phyloP scores from a whole-genome alignment of 1,140 invertebrate genomes.

The Bemisia tabaci region DNA sequence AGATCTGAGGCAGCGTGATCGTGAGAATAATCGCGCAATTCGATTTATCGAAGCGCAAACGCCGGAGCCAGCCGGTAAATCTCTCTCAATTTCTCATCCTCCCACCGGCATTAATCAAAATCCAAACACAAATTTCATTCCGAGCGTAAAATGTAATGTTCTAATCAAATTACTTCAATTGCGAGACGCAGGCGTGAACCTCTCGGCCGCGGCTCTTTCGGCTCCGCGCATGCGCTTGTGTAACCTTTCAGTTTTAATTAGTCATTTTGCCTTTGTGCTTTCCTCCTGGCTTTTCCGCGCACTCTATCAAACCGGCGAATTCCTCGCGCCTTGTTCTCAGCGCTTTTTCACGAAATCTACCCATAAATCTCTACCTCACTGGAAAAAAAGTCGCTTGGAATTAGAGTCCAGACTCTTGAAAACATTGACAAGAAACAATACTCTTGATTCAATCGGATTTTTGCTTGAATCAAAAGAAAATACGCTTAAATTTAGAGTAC shows the following conservation, averaged over 20 bases:
- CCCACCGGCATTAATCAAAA: background rate
- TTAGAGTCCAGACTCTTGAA: too few species aligned
- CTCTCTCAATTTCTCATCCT: background rate
- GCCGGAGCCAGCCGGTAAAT: background rate
- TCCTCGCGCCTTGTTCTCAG: too few species aligned
- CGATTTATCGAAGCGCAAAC: background rate
- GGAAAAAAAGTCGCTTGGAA: too few species aligned
- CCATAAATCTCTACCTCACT: too few species aligned
- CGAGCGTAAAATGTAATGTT: background rate
- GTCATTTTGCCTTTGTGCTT: too few species aligned
- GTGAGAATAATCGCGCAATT: background rate
- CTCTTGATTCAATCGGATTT: too few species aligned
- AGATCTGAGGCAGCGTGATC: background rate
- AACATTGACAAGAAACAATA: too few species aligned
- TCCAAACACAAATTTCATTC: background rate
- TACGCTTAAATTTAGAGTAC: too few species aligned
- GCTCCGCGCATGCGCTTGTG: background rate
- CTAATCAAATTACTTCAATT: background rate
- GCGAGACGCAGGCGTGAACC: background rate
- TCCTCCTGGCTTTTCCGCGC: too few species aligned
- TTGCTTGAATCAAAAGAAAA: too few species aligned
- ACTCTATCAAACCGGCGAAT: too few species aligned
- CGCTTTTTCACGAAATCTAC: too few species aligned
- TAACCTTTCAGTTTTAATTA: background rate
- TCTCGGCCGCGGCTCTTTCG: background rate